A percentile compares a stretch with the other conserved stretches of the same genome.
These are phyloP conservation scores for Cotesia vestalis DNA, from an alignment of 1,140 invertebrate species.

Conservation along the genomic window DNA sequence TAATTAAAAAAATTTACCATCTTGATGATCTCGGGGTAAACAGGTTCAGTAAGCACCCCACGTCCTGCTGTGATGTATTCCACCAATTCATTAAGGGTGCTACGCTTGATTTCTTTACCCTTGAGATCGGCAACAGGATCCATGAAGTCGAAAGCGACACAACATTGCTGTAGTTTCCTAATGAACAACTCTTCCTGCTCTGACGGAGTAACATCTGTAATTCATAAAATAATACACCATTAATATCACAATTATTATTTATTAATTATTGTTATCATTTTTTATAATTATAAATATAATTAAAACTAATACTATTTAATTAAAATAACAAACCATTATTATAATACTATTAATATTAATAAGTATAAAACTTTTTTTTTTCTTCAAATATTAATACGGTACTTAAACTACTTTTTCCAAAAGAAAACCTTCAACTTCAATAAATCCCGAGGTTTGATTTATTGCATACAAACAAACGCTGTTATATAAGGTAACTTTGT, in stretches of 20 bases:
- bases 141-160: conserved; percentile 99
- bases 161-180: conserved; percentile 97
- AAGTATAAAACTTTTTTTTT: background rate
- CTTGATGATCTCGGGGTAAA: conserved; percentile 97
- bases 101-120: conserved; percentile 98
- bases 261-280: too few species aligned
- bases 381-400: background rate
- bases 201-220: conserved; percentile 88
- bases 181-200: conserved; percentile 99
- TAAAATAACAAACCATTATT: background rate
- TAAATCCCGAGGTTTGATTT: conserved; percentile 24
- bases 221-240: conserved; percentile 17
- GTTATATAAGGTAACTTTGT: conserved; percentile 46
- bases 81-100: conserved; percentile 96
- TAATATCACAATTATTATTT: conserved; percentile 34
- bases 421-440: conserved; percentile 31
- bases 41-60: conserved; percentile 94
- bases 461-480: conserved; percentile 19
- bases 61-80: conserved; percentile 95
- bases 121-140: conserved; percentile 98
- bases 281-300: too few species aligned
- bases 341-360: background rate
- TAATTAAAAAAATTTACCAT: conserved; percentile 76
- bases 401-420: background rate
- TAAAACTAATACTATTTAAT: background rate